phyloP scores from a whole-genome alignment of 2,888 invertebrate genomes.

The Chydorus sphaericus region DNA sequence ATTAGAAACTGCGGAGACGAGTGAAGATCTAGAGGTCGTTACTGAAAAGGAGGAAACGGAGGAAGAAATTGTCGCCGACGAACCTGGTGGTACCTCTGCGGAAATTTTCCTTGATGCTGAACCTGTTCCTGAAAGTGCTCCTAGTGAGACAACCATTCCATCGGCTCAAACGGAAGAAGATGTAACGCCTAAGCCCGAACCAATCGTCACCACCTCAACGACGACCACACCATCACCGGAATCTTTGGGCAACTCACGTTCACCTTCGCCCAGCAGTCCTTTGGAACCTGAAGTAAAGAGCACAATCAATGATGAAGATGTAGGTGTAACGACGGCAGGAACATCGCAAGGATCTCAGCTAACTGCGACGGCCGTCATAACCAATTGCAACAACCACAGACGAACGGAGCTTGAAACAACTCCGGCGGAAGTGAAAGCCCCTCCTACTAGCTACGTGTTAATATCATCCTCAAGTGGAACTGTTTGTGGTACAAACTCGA shows the following conservation, averaged over 20 bases:
- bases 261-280: neutral
- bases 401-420: neutral
- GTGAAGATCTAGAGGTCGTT: too few species aligned
- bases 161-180: neutral
- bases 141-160: neutral
- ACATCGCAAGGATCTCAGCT: conserved; percentile 2
- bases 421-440: neutral
- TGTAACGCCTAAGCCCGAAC: too few species aligned
- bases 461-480: neutral
- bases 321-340: neutral
- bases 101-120: too few species aligned
- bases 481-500: neutral
- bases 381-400: neutral
- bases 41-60: too few species aligned
- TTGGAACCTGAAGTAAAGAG: neutral
- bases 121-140: neutral
- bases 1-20: too few species aligned
- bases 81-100: too few species aligned
- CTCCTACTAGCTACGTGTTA: neutral
- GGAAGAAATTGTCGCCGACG: too few species aligned
- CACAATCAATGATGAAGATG: neutral
- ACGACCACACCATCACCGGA: neutral
- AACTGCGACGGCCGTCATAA: neutral
- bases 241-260: neutral
- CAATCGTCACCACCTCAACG: neutral